phyloP scores from a whole-genome alignment of 2,888 invertebrate genomes.

The Ceratothoa steindachneri region DNA sequence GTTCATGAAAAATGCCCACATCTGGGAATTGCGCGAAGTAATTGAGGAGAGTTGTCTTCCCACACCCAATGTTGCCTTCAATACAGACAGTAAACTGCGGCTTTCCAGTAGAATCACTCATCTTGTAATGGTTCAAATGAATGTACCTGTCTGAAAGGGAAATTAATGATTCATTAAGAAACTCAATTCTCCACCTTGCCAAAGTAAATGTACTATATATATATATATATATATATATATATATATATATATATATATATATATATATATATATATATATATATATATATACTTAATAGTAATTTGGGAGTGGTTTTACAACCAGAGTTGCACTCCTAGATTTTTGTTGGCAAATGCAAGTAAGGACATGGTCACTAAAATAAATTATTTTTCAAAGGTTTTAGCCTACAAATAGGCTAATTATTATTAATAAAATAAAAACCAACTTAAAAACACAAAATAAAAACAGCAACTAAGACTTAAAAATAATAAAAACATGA shows the following conservation, averaged over 20 bases:
- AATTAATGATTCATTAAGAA: not conserved
- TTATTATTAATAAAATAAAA: too few species aligned
- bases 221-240: constrained; percentile 13
- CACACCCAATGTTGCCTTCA: constrained; percentile 86
- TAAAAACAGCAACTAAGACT: too few species aligned
- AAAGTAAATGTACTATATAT: not conserved
- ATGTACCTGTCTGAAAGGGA: not conserved
- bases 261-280: too few species aligned
- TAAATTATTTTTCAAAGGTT: too few species aligned
- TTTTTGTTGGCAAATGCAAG: too few species aligned
- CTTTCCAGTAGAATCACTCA: not conserved
- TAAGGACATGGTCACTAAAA: too few species aligned
- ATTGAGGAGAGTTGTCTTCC: constrained; percentile 80
- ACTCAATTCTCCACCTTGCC: not conserved
- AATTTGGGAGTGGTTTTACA: too few species aligned
- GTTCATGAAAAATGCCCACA: constrained; percentile 62
- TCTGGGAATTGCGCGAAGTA: constrained; percentile 71
- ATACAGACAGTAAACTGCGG: constrained; percentile 67
- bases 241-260: constrained; percentile 15
- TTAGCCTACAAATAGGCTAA: too few species aligned
- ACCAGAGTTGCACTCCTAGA: too few species aligned
- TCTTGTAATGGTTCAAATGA: not conserved
- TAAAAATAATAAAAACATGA: too few species aligned
- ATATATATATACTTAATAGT: too few species aligned
- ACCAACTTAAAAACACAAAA: too few species aligned